Evolutionary conservation across 92 coral and sea anemone species (phyloP).

Genomic region (Actinostola sp.): DNA sequence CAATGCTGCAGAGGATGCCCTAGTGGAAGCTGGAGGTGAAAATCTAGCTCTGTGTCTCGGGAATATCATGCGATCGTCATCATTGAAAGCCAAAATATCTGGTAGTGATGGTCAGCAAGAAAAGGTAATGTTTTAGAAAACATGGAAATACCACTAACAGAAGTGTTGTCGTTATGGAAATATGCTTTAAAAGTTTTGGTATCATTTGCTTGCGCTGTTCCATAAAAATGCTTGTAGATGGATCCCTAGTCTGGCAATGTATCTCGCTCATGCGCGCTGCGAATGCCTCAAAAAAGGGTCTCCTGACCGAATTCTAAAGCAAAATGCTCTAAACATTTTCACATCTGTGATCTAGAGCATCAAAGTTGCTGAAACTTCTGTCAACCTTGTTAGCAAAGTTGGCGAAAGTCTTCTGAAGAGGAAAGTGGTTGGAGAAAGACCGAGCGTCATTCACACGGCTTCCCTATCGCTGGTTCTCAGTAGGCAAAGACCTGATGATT

Average conservation of each 20-base stretch:
- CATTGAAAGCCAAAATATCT: slow-evolving; percentile 45
- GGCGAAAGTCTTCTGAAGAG: slow-evolving; percentile 61
- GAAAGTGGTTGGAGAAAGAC: slow-evolving; percentile 60
- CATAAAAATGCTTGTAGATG: no score
- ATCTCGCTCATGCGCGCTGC: no score
- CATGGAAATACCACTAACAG: no score
- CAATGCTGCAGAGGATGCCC: slow-evolving; percentile 52
- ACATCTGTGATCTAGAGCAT: not conserved
- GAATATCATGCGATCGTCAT: slow-evolving; percentile 65
- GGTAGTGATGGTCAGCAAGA: not conserved
- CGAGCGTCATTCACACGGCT: slow-evolving; percentile 43
- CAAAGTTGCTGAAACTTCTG: slow-evolving; percentile 27
- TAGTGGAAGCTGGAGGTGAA: slow-evolving; percentile 74
- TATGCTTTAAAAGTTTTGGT: no score
- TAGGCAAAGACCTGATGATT: slow-evolving; percentile 56
- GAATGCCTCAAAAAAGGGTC: no score
- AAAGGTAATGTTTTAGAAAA: slow-evolving; percentile 3
- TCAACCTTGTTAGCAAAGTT: slow-evolving; percentile 55
- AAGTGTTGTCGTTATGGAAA: no score
- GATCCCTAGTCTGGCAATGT: no score
- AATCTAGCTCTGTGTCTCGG: slow-evolving; percentile 83
- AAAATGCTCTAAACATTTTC: not conserved
- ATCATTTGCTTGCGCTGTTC: no score
- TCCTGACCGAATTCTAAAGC: no score
- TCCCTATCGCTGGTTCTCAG: slow-evolving; percentile 65